Percentiles rank a stretch among this genome's conserved stretches.
Evolutionary conservation across 2,113 vertebrate genomes (phyloP).

Genomic region (Uropsilus gracilis): DNA sequence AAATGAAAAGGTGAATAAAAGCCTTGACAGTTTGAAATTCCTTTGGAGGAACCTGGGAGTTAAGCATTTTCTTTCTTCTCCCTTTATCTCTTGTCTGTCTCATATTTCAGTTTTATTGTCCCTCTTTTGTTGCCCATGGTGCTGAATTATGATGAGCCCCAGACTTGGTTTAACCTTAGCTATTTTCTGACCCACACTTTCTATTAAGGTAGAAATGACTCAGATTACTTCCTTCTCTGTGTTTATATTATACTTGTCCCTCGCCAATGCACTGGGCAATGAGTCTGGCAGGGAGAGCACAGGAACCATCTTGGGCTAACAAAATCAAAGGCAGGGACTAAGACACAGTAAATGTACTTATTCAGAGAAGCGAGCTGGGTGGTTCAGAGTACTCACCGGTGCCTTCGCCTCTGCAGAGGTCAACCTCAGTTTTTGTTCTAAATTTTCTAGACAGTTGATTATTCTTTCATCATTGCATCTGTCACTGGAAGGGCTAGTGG

Average conservation of each 20-base stretch:
- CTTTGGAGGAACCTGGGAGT: constrained; percentile 75
- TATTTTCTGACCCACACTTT: constrained; percentile 69
- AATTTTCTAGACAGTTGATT: background rate
- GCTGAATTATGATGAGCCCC: constrained; percentile 77
- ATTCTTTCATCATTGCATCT: constrained; percentile 14
- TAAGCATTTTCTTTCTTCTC: constrained; percentile 78
- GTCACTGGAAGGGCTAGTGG: background rate
- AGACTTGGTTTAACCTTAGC: constrained; percentile 77
- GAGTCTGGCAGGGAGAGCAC: background rate
- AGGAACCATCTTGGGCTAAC: background rate
- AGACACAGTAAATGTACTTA: background rate
- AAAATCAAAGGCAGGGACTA: background rate
- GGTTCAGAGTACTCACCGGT: background rate
- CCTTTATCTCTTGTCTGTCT: constrained; percentile 79
- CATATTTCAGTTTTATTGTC: constrained; percentile 81
- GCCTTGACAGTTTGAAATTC: constrained; percentile 71
- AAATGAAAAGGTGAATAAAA: constrained; percentile 76
- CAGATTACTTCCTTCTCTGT: constrained; percentile 56
- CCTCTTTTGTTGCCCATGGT: constrained; percentile 72
- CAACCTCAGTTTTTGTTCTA: background rate
- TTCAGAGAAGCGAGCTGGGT: background rate
- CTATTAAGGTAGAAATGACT: constrained; percentile 65
- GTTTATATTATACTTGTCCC: background rate
- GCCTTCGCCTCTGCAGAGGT: background rate
- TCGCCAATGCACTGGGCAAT: background rate